phyloP scores from a whole-genome alignment of 2,113 vertebrate species.

The Alaudala cheleensis region DNA sequence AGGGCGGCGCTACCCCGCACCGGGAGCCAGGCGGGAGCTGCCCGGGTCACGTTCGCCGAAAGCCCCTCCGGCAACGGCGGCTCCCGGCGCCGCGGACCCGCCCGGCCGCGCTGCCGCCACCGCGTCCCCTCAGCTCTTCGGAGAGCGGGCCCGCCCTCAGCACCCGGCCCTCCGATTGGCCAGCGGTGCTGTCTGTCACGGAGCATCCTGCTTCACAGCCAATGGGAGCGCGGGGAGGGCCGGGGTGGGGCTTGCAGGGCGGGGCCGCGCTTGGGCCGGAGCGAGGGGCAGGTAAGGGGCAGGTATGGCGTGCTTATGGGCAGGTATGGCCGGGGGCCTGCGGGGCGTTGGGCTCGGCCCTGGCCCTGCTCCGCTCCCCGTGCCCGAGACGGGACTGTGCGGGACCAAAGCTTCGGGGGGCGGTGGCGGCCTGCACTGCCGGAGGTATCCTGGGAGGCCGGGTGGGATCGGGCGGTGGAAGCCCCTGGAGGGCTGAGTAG shows the following conservation, averaged over 20 bases:
- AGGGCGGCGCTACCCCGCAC: neutral
- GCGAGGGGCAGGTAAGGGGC: neutral
- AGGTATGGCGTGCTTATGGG: rapidly evolving
- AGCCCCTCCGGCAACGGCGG: rapidly evolving
- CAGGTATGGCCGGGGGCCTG: too few species aligned
- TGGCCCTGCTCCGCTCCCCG: neutral
- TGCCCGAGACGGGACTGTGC: neutral
- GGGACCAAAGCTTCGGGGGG: neutral
- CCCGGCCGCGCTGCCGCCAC: rapidly evolving
- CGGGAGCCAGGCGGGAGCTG: neutral
- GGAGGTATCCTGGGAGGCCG: neutral
- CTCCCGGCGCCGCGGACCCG: rapidly evolving
- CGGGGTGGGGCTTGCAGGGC: neutral
- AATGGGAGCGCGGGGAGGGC: neutral
- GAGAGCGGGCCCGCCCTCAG: neutral
- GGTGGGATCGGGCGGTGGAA: neutral
- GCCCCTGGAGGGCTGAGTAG: neutral
- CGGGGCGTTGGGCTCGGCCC: rapidly evolving
- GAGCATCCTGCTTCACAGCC: rapidly evolving
- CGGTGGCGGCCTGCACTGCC: neutral
- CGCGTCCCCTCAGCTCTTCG: rapidly evolving
- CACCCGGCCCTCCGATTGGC: neutral
- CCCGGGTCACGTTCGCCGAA: too few species aligned
- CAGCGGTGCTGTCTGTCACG: neutral
- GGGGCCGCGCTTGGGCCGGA: neutral